These are phyloP conservation scores for Chelon labrosus DNA, from an alignment of 2,797 vertebrate species.

Conservation along the genomic window DNA sequence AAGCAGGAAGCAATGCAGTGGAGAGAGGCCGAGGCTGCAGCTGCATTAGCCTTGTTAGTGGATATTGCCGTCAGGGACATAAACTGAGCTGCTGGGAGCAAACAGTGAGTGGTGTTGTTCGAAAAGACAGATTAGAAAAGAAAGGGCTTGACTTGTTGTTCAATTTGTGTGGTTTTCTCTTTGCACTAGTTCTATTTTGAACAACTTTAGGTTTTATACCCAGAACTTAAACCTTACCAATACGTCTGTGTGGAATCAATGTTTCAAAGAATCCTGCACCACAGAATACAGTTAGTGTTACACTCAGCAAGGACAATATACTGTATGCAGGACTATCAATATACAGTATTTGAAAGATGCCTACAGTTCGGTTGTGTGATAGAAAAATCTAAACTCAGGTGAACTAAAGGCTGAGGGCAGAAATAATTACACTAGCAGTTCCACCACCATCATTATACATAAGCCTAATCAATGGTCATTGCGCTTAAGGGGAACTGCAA, in stretches of 20 bases:
- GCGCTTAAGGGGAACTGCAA: constrained; percentile 62
- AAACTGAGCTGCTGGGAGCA: too few relatives aligned
- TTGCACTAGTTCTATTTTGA: too few relatives aligned
- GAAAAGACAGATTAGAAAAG: too few relatives aligned
- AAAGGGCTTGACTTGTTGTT: too few relatives aligned
- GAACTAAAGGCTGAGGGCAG: constrained; percentile 44
- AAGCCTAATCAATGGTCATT: constrained; percentile 74
- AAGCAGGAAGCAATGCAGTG: too few relatives aligned
- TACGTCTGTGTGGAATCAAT: too few relatives aligned
- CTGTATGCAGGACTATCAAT: not conserved
- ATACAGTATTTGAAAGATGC: constrained; percentile 2
- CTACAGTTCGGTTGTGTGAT: not conserved
- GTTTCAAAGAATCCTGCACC: not conserved
- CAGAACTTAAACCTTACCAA: not conserved
- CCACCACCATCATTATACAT: constrained; percentile 64
- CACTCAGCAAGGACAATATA: not conserved
- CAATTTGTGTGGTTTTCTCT: too few relatives aligned
- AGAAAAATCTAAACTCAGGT: constrained; percentile 19
- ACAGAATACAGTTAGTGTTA: not conserved
- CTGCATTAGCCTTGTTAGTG: too few relatives aligned
- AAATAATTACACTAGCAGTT: constrained; percentile 62
- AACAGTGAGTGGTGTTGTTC: too few relatives aligned
- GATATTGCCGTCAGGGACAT: too few relatives aligned
- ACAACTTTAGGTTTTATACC: too few relatives aligned
- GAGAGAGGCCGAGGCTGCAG: too few relatives aligned